Evolutionary conservation across 2,113 vertebrate species (phyloP), one percentile per base, ranked within the genome.

Genomic region (Hippocampus barbouri): DNA sequence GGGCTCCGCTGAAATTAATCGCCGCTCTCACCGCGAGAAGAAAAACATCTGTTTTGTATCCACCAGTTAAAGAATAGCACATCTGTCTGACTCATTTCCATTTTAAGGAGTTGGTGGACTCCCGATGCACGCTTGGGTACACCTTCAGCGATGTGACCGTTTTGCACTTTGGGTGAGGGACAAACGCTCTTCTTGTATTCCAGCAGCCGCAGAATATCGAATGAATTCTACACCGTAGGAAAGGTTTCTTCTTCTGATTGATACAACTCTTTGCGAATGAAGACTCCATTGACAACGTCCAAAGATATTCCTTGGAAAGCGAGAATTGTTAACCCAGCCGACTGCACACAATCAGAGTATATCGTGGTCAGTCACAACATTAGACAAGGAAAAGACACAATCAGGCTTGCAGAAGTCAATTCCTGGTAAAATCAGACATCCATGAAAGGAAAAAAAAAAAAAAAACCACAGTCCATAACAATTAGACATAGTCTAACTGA

Each of bases 401-500:
- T 54, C 18, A 15, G 21, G 23, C 23, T 23, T 11, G 4, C 53
- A 23, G 10, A 1, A 57, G n/a, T 57, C 9, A n/a, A 57, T 25
- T 57, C 54, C 21, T 54, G 51, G 18, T 45, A 6, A 49, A 51
- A 51, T 20, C 15, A 5, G 1, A 59, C 10, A 11, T 25, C 56
- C 56, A 59, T 6, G 11, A 2, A 23, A 1, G 56, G n/a, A 64
- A 40, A 57, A 73, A 79, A 71, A 74, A 84, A 77, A 75, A 27
- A n/a, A n/a, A n/a, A n/a, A n/a, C n/a, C 61, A 25, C 25, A 51
- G 49, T 45, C 74, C 74, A 73, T 73, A 85, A 79, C 79, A 83
- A 83, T 82, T 79, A 75, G 65, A 72, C 70, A 63, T 76, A 86
- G 83, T 78, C 71, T 53, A 77, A 83, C 14, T 2, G 70, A 73